Conservation (phyloP, 2,113 vertebrate species). For the Nesoenas mayeri region DNA sequence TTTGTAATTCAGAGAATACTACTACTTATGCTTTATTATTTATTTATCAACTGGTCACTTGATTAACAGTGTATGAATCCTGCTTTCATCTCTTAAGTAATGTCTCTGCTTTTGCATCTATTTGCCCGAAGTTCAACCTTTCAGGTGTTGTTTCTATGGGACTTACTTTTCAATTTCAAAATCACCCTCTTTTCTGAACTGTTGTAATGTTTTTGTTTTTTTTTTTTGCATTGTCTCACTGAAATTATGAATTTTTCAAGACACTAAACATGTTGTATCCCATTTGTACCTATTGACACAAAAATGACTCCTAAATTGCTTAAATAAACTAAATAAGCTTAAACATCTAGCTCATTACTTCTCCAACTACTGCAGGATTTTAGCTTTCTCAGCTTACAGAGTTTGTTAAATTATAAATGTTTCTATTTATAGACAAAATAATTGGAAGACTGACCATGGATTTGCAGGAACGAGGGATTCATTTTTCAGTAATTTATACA, state of each 20-base stretch:
- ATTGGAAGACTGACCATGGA: constrained; percentile 53
- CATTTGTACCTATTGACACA: neutral
- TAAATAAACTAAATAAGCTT: neutral
- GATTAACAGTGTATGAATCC: neutral
- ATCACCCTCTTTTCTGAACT: neutral
- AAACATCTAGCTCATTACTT: neutral
- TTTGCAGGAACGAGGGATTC: constrained; percentile 50
- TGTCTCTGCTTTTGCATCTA: neutral
- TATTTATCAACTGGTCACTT: neutral
- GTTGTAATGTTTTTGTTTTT: neutral
- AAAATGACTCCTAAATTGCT: neutral
- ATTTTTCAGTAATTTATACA: constrained; percentile 64
- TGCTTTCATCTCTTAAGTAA: neutral
- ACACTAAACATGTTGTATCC: neutral
- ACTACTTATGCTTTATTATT: neutral
- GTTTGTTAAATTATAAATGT: constrained; percentile 11
- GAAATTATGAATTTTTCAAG: neutral
- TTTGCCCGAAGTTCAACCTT: neutral
- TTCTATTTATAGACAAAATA: constrained; percentile 65
- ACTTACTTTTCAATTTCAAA: neutral
- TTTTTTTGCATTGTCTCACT: neutral
- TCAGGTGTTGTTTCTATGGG: neutral
- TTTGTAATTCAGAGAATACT: neutral
- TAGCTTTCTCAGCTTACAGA: neutral
- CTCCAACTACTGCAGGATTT: neutral